Percentiles rank a stretch among this genome's conserved stretches.
Conservation (phyloP, 92 coral and sea anemone species). For the Porites cylindrica region DNA sequence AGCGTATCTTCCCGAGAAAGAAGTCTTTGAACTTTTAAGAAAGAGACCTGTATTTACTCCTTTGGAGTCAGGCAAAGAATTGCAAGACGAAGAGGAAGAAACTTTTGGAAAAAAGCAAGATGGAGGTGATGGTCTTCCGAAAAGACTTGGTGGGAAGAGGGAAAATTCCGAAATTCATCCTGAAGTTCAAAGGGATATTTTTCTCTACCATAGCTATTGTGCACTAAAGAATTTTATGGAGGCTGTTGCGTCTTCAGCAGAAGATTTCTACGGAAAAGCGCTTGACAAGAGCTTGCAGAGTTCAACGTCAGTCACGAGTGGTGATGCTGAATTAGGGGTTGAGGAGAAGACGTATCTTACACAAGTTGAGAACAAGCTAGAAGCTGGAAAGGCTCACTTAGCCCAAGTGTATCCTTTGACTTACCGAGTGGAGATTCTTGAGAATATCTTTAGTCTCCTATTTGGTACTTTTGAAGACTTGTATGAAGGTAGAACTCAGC, state of each 20-base stretch:
- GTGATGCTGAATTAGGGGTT: neutral
- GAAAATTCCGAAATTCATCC: conserved; percentile 65
- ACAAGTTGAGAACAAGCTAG: conserved; percentile 46
- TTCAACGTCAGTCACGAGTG: neutral
- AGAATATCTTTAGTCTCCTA: conserved; percentile 89
- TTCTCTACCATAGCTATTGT: conserved; percentile 92
- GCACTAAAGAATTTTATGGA: conserved; percentile 90
- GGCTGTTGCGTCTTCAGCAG: conserved; percentile 53
- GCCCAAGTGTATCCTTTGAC: conserved; percentile 87
- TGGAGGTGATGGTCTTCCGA: neutral
- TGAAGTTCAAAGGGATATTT: conserved; percentile 89
- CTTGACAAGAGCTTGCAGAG: neutral
- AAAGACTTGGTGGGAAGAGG: neutral
- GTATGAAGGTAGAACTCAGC: conserved; percentile 71
- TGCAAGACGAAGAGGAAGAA: neutral
- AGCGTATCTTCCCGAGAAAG: conserved; percentile 90
- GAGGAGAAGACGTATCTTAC: neutral
- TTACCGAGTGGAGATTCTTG: conserved; percentile 90
- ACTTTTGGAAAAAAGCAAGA: neutral
- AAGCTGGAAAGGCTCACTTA: conserved; percentile 78
- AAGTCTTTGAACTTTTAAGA: conserved; percentile 87
- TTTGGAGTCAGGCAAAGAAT: neutral
- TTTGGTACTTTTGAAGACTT: conserved; percentile 94
- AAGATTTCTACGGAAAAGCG: neutral
- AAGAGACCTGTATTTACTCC: conserved; percentile 91